Base-by-base conservation (phyloP, 2,113 vertebrate species). In the Solenodon paradoxus region DNA sequence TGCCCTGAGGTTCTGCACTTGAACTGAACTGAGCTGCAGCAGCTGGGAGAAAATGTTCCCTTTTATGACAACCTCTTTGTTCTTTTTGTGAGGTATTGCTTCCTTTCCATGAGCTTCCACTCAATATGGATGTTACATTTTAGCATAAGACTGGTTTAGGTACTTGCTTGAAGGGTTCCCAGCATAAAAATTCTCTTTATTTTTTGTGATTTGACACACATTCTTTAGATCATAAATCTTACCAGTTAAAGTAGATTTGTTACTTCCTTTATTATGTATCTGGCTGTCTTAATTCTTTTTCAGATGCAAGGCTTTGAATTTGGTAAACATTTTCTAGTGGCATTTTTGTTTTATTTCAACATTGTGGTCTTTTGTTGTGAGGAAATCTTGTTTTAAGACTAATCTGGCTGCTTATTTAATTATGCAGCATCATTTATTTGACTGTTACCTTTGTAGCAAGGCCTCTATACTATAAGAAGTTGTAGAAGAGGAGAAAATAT, bases 341-440 rank as follows among this genome's bases (percentile, higher is more conserved):
- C 28, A 42, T 69, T 38, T 57, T 68, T 87, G 68, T 84, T 79
- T 64, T 84, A 90, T 61, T 85, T 80, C 81, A 64, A 6, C 63
- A 66, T 40, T 32, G 15, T 71, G 26, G 63, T 9, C 40, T 90
- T 80, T 64, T 95, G 42, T 77, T 85, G 26, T 71, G 51, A 89
- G 49, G 53, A 22, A 61, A 28, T 68, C 38, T 89, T 92, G 68
- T 93, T 97, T 93, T 89, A 80, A 64, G 87, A 92, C 49, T 95
- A 92, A 57, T 7, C 0, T 80, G 42, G 1, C 45, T 95, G 32
- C 55, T 78, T 72, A 63, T 63, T 88, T 24, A 59, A 11, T 93
- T 63, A 53, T 0, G 83, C 24, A 78, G 8, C 28, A 66, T 77
- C 12, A 28, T 51, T 80, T 80, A 68, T 59, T 71, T 55, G 20